A percentile compares a stretch with the other conserved stretches of the same genome.
These are phyloP conservation scores for Teleiodes luculella DNA, from an alignment of 2,888 invertebrate genomes.

Conservation along the genomic window DNA sequence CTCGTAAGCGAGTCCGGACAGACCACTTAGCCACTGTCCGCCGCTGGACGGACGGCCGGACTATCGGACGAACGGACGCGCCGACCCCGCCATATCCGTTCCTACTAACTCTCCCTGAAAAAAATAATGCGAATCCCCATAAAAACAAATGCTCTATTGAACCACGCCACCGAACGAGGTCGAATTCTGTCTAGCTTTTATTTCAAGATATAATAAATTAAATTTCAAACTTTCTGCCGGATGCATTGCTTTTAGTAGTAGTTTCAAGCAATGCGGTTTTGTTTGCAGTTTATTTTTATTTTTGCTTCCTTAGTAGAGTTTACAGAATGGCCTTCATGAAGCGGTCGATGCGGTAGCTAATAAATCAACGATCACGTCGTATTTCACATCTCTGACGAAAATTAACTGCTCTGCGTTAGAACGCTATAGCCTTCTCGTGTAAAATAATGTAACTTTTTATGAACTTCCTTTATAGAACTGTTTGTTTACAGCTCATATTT, in stretches of 20 bases:
- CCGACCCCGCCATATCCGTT: constrained; percentile 15
- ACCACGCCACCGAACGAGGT: not conserved
- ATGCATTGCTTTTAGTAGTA: constrained; percentile 5
- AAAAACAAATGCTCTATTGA: constrained; percentile 1
- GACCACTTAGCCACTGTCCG: constrained; percentile 59
- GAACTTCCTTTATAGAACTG: no score
- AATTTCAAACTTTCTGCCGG: no score
- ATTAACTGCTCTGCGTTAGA: no score
- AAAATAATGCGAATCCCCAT: constrained; percentile 10
- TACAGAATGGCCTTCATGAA: not conserved
- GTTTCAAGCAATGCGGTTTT: not conserved
- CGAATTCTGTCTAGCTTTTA: no score
- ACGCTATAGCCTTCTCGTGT: no score
- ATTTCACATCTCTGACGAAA: not conserved
- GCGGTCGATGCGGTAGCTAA: constrained; percentile 1
- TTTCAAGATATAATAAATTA: no score
- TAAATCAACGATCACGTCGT: constrained; percentile 8
- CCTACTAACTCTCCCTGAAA: constrained; percentile 10
- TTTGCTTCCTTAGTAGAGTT: not conserved
- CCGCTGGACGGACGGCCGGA: not conserved
- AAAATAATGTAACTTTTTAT: no score
- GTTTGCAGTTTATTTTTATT: not conserved
- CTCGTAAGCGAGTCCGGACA: constrained; percentile 59
- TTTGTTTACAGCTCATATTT: no score
- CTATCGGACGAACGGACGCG: constrained; percentile 3